Base-by-base conservation (phyloP, 2,888 invertebrate species). In the Platycheirus albimanus region DNA sequence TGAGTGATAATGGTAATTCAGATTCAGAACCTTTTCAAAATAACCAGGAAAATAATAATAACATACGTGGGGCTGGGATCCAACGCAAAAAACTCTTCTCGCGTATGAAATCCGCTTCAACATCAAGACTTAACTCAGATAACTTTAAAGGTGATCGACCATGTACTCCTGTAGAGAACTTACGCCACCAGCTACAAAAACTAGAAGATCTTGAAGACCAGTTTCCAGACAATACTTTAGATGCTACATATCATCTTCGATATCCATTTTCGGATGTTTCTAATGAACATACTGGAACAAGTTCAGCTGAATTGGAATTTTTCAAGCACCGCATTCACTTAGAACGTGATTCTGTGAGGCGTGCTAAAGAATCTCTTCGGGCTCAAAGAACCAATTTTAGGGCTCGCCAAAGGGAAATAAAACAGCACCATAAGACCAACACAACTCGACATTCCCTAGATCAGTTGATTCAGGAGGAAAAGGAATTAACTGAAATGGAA, bases 191-290 rank as follows among this genome's bases (percentile, higher is more conserved):
- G 88, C 90, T 96, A 70, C 94, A 96, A 85, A 96, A 96, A 87
- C 91, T 96, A 28, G 96, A 96, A 87, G 96, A 96, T 87, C 91
- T 96, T 43, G 96, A 96, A 87, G 96, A 96, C 87, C 95, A 96
- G 89, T 94, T 96, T 86, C 95, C 95, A 0, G 94, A 94, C 79
- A 92, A 95, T 78, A 92, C 93, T 17, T 88, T 92, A 1, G 96
- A 95, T 87, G 95, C 96, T 51, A 93, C 94, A 0, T 96, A 96
- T 88, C 96, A 96, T 86, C 91, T 96, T 80, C 92, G 96, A 51
- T 96, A 96, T 90, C 96, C 96, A 1, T 96, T 96, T 88, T 93
- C 94, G 85, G 96, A 96, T 89, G 92, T 95, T 87, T 88, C 89
- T 11, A 90, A 89, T 41, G 90, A 91, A 33, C 90, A 88, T 75